Evolutionary conservation across 2,888 invertebrate species (phyloP).

Genomic region (Oscheius sp.): DNA sequence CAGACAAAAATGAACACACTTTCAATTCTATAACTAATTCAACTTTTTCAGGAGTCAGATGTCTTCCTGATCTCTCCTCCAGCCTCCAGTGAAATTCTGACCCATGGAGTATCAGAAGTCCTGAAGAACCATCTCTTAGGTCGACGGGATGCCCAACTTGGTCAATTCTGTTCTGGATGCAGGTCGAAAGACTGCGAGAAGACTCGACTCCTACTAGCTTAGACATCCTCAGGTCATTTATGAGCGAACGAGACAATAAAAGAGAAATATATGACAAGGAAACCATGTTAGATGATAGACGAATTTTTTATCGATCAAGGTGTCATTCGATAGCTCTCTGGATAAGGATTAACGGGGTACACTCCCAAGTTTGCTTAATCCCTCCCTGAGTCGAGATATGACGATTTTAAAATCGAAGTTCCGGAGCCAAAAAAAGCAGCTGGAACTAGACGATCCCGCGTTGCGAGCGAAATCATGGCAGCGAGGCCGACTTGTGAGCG

Average conservation of each 20-base stretch:
- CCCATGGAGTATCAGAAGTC: slow-evolving; percentile 58
- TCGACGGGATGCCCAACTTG: slow-evolving; percentile 48
- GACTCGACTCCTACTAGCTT: slow-evolving; percentile 31
- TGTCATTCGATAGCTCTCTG: too few relatives aligned
- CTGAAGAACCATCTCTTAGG: slow-evolving; percentile 62
- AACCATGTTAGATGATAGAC: too few relatives aligned
- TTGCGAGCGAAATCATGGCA: too few relatives aligned
- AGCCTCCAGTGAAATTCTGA: slow-evolving; percentile 28
- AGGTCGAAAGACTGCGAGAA: slow-evolving; percentile 27
- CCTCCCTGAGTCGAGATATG: too few relatives aligned
- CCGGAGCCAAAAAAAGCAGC: too few relatives aligned
- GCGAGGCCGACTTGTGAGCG: too few relatives aligned
- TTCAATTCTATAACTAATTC: neutral
- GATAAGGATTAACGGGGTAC: too few relatives aligned
- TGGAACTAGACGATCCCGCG: too few relatives aligned
- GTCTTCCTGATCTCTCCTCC: slow-evolving; percentile 21
- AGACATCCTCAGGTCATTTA: slow-evolving; percentile 27
- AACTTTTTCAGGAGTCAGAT: slow-evolving; percentile 13
- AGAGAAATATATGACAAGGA: neutral
- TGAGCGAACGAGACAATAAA: slow-evolving; percentile 10
- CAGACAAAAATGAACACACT: too few relatives aligned
- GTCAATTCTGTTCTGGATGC: slow-evolving; percentile 34
- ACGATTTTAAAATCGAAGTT: too few relatives aligned
- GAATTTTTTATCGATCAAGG: too few relatives aligned
- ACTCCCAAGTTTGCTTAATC: too few relatives aligned